Percentiles rank a stretch among this genome's conserved stretches.
Evolutionary conservation across 2,888 invertebrate species (phyloP).

Genomic region (Lordiphosa fenestrarum): DNA sequence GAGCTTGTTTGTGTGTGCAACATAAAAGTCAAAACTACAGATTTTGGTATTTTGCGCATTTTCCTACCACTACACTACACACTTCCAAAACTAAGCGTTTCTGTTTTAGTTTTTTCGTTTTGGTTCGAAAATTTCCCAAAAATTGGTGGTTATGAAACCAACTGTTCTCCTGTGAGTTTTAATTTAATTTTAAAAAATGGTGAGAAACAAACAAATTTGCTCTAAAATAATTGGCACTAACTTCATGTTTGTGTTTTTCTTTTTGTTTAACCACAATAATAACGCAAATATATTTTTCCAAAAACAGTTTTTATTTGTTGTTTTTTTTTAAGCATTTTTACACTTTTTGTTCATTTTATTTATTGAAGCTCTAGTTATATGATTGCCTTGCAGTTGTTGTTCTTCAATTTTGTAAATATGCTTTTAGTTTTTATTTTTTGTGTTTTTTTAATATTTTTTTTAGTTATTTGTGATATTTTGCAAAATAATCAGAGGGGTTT

Average conservation of each 20-base stretch:
- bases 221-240: slow-evolving; percentile 73
- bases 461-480: slow-evolving; percentile 32
- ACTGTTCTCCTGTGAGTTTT: slow-evolving; percentile 44
- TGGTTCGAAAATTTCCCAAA: slow-evolving; percentile 63
- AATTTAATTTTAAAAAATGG: slow-evolving; percentile 40
- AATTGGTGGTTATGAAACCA: slow-evolving; percentile 75
- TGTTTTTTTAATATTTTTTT: background rate
- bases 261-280: slow-evolving; percentile 45
- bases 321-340: slow-evolving; percentile 45
- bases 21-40: slow-evolving; percentile 16
- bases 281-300: slow-evolving; percentile 71
- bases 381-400: slow-evolving; percentile 80
- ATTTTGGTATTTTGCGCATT: slow-evolving; percentile 28
- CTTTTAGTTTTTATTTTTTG: slow-evolving; percentile 39
- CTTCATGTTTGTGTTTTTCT: slow-evolving; percentile 16
- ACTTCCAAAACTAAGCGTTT: slow-evolving; percentile 54
- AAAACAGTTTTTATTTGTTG: slow-evolving; percentile 67
- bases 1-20: slow-evolving; percentile 13
- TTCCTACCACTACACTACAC: slow-evolving; percentile 42
- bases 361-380: slow-evolving; percentile 80
- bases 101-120: slow-evolving; percentile 15
- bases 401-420: slow-evolving; percentile 63
- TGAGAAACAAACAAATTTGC: slow-evolving; percentile 58
- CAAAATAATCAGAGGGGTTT: too few relatives aligned
- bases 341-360: slow-evolving; percentile 48